Evolutionary conservation across 1,140 invertebrate genomes (phyloP).

Genomic region (Hestina assimilis): DNA sequence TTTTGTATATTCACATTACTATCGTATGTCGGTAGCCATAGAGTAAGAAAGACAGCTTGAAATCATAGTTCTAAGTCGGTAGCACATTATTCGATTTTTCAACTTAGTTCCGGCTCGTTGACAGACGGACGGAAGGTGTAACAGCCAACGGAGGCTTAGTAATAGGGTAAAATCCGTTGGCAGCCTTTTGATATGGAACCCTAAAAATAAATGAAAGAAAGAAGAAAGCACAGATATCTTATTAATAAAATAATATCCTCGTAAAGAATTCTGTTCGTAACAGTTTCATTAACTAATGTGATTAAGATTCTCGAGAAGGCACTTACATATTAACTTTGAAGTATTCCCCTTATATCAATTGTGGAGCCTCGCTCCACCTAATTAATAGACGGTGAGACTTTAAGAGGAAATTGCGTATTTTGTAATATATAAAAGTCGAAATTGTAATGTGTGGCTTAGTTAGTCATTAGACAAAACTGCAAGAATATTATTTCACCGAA

Average conservation of each 20-base stretch:
- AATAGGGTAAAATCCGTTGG: neutral
- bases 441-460: too few species aligned
- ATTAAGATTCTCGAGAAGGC: neutral
- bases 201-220: neutral
- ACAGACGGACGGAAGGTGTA: neutral
- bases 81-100: too few species aligned
- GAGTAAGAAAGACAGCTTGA: too few species aligned
- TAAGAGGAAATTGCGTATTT: constrained; percentile 27
- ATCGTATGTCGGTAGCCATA: too few species aligned
- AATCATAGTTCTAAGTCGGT: too few species aligned
- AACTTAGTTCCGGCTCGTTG: too few species aligned
- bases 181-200: neutral
- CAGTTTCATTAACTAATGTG: constrained; percentile 11
- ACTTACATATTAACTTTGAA: constrained; percentile 28
- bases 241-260: neutral
- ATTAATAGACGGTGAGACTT: constrained; percentile 33
- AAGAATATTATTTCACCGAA: too few species aligned
- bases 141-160: neutral
- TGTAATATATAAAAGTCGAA: neutral
- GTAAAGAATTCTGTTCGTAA: neutral
- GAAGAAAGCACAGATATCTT: neutral
- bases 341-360: constrained; percentile 39
- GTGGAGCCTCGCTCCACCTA: constrained; percentile 22
- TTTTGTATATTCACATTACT: too few species aligned
- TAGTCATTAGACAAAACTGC: too few species aligned